Evolutionary conservation across 2,888 invertebrate genomes (phyloP), one percentile per base, ranked within the genome.

Genomic region (Dioctria linearis): DNA sequence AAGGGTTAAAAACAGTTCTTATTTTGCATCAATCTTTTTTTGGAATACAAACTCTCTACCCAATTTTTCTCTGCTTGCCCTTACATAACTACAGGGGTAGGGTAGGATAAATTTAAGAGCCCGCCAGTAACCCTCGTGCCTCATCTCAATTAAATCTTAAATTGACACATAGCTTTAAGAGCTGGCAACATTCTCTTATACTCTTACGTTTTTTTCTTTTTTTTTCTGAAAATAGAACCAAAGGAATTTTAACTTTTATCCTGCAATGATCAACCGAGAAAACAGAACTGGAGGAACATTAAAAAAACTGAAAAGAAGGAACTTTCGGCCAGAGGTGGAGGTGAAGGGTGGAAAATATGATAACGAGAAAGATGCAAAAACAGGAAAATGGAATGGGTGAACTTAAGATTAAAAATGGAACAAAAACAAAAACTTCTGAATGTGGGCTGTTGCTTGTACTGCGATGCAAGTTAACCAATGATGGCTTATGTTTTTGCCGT

Each of bases 331-430:
- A 13, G 57, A 5, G 67, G 25, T n/a, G 42, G 37, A n/a, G n/a
- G n/a, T n/a, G n/a, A 43, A 43, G 67, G 46, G 25, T 43, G 25
- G 3, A 49, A 46, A 25, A 43, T 67, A 43, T 25, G 67, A 67
- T 66, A 66, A 43, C 39, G 40, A 46, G 42, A 66, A 66, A 66
- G 67, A 67, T 13, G 67, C 46, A 46, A 67, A 67, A 13, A 8
- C 46, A 67, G 25, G 67, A 67, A 67, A 37, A 25, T 25, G 25
- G 67, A 67, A 67, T 67, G 43, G 67, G 5, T 67, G 67, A 67
- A 4, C 3, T 57, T 57, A 57, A 57, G 57, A 46, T 67, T 67
- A 67, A 67, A 25, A 67, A 25, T 25, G 67, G 46, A 67, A 49
- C 25, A 67, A 49, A 67, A 66, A 25, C 25, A 25, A 67, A 13